Base-by-base conservation (phyloP, 1,140 invertebrate species). In the Hirudo medicinalis region DNA sequence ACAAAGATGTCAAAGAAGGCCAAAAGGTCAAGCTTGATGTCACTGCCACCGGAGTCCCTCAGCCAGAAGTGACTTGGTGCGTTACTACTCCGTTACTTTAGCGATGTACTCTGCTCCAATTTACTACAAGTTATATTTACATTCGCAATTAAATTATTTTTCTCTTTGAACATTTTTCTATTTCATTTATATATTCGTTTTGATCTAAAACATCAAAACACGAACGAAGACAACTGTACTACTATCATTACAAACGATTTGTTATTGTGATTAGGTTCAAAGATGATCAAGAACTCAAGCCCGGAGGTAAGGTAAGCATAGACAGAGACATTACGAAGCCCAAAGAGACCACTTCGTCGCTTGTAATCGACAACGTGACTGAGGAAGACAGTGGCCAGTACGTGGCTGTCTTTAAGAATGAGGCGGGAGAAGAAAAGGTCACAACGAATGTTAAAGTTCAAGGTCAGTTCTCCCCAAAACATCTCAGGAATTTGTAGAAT, bases 331-430 rank as follows among this genome's bases (percentile, higher is more conserved):
- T 20, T 0, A 70, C 40, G 29, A 70, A 82, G 54, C 77, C 75
- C n/a, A 70, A 70, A 32, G 77, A 78, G 43, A 76, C 82, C 2
- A 71, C 72, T 11, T 76, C 79, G 67, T 80, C 77, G 54, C 76
- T 80, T 0, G 77, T 70, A 49, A 77, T 97, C 66, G 96, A 95
- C 80, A 89, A 89, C 77, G 89, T 94, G 0, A 86, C 86, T 5
- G 83, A 86, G 0, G 86, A 89, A 67, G 93, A 97, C 81, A 89
- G 88, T 54, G 94, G 93, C 25, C 86, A 86, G 71, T 95, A 96
- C 80, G 87, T 87, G n/a, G 87, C 93, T 54, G 85, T 85, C 29
- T 93, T 92, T 0, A 87, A 87, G 73, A 97, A 97, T 78, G 91
- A 94, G 68, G 85, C 94, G 4, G 94, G 94, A 1, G 86, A 89